These are phyloP conservation scores for Drosophila saltans DNA, from an alignment of 1,140 invertebrate genomes.

Conservation along the genomic window DNA sequence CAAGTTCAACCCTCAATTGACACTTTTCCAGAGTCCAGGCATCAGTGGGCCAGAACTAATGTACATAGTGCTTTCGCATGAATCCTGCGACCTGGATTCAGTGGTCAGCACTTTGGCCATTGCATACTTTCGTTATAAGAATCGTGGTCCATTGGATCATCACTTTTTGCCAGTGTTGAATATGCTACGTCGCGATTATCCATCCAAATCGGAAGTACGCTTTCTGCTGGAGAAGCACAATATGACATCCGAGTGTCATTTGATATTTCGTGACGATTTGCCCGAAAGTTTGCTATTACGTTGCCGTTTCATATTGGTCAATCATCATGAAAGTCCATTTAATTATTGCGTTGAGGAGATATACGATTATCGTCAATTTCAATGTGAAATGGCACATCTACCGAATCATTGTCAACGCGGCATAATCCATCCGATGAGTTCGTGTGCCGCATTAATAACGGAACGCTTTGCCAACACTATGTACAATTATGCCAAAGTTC, in stretches of 20 bases:
- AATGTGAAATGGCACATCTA: conserved; percentile 83
- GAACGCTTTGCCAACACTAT: conserved; percentile 63
- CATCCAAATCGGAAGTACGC: conserved; percentile 87
- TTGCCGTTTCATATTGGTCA: conserved; percentile 88
- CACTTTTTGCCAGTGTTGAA: conserved; percentile 86
- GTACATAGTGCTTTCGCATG: conserved; percentile 87
- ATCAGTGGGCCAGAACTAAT: conserved; percentile 17
- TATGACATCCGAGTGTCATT: conserved; percentile 83
- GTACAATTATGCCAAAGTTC: conserved; percentile 10
- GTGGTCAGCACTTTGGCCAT: conserved; percentile 82
- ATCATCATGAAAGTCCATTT: conserved; percentile 87
- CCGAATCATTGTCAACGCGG: conserved; percentile 66
- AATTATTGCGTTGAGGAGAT: conserved; percentile 85
- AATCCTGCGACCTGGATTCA: conserved; percentile 89
- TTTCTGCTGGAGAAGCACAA: conserved; percentile 85
- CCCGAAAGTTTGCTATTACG: conserved; percentile 83
- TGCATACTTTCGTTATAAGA: conserved; percentile 58
- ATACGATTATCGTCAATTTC: conserved; percentile 89
- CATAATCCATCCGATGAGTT: conserved; percentile 87
- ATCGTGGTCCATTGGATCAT: conserved; percentile 12
- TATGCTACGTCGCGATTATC: conserved; percentile 85
- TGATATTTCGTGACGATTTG: conserved; percentile 85
- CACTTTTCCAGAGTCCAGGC: not conserved
- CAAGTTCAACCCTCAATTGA: not conserved
- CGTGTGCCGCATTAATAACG: conserved; percentile 87